Base-by-base conservation (phyloP, 2,113 vertebrate species). In the Chascanopsetta lugubris region DNA sequence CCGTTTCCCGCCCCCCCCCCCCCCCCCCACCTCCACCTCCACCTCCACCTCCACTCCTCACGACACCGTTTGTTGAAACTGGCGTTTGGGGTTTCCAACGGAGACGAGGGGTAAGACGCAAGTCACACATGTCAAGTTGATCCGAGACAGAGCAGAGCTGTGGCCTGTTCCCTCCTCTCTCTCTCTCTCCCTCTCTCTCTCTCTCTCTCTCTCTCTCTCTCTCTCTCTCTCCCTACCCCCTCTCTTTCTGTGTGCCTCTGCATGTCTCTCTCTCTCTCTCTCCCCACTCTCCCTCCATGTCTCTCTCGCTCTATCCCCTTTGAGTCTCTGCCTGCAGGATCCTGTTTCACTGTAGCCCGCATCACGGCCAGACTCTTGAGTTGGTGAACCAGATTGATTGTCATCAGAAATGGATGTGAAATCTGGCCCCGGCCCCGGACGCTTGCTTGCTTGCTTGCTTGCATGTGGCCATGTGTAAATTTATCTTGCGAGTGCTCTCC, bases 281-380 rank as follows among this genome's bases (percentile, higher is more conserved):
- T 21, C 59, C 13, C 45, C 40, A 40, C 21, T 36, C n/a, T 26
- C n/a, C 55, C 26, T 76, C 24, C 49, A 46, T 65, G 6, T 71
- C 60, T 67, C 58, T 72, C 65, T 47, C 58, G 22, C 58, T 72
- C 62, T 65, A 40, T 80, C 62, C 63, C 60, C 68, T 78, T 77
- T 66, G 68, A 79, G 60, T 80, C 50, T 66, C 43, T 67, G 73
- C 67, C 73, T 61, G 62, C 62, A 64, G 78, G 85, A 86, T 91
- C 84, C 54, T 55, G 74, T 91, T 87, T 85, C 88, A 80, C 77
- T 77, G 80, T 67, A 86, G 59, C 69, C 79, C 67, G 34, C 77
- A 88, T 87, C 61, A 49, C 70, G 85, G 78, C 60, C 72, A 85
- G 67, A 67, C 67, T 84, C 65, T 75, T 20, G 67, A 81, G 79